Percentiles rank a stretch among this genome's conserved stretches.
Conservation (phyloP, 2,113 vertebrate genomes). For the Micronycteris hirsuta region DNA sequence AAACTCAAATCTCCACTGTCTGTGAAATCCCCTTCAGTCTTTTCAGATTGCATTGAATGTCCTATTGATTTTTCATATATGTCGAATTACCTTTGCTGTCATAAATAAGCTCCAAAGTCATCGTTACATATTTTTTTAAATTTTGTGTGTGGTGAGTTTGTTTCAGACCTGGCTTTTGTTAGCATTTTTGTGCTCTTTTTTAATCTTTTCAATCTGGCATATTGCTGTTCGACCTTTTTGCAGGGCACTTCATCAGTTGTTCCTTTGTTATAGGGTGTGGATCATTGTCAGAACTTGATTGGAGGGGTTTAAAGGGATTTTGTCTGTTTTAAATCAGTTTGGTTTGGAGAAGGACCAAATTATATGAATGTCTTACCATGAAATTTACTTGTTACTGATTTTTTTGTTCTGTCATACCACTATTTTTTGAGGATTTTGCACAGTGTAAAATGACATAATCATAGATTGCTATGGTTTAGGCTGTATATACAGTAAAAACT, state of each 20-base stretch:
- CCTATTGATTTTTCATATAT: constrained; percentile 75
- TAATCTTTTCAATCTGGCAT: constrained; percentile 68
- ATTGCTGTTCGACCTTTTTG: constrained; percentile 72
- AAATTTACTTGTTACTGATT: constrained; percentile 78
- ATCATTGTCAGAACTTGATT: constrained; percentile 77
- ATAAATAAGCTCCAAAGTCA: constrained; percentile 58
- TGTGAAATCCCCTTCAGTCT: constrained; percentile 85
- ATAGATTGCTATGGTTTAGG: constrained; percentile 98
- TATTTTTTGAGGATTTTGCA: constrained; percentile 97
- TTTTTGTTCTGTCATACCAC: constrained; percentile 85
- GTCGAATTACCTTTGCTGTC: constrained; percentile 69
- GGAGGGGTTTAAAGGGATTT: constrained; percentile 69
- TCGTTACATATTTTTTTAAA: constrained; percentile 20
- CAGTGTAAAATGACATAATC: constrained; percentile 98
- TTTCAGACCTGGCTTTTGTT: constrained; percentile 65
- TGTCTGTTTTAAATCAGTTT: constrained; percentile 81
- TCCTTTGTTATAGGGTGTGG: constrained; percentile 67
- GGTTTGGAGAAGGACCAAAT: constrained; percentile 94
- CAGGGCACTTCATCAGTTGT: constrained; percentile 65
- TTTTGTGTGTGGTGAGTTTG: constrained; percentile 58
- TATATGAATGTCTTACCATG: constrained; percentile 84
- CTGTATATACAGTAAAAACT: constrained; percentile 95
- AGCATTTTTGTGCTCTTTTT: constrained; percentile 63
- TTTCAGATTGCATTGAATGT: constrained; percentile 76
- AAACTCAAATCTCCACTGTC: constrained; percentile 86